These are phyloP conservation scores for Cyclargus thomasi DNA, from an alignment of 1,140 invertebrate genomes.

Conservation along the genomic window DNA sequence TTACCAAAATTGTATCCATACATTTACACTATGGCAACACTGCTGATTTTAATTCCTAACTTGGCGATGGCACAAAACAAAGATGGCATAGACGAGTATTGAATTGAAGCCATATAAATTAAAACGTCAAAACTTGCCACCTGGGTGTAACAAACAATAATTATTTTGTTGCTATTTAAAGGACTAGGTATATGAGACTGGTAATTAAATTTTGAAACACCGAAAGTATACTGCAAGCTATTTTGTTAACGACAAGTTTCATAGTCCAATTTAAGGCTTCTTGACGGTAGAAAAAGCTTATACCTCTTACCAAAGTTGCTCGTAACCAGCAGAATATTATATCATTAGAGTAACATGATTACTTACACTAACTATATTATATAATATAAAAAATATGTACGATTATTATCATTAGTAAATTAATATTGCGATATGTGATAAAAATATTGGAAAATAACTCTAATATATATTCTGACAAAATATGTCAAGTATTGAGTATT, in stretches of 20 bases:
- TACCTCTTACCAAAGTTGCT: background rate
- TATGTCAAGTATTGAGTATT: conserved; percentile 1
- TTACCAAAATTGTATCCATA: conserved; percentile 9
- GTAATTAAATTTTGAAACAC: background rate
- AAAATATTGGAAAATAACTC: conserved; percentile 16
- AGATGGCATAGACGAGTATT: conserved; percentile 11
- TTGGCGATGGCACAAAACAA: conserved; percentile 18
- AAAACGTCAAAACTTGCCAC: background rate
- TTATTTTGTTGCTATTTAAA: background rate
- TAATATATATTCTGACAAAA: conserved; percentile 11
- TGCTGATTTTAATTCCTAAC: conserved; percentile 4
- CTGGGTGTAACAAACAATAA: background rate
- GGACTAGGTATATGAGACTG: too few species aligned
- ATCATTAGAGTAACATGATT: conserved; percentile 5
- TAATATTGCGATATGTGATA: conserved; percentile 22
- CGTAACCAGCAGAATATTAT: background rate
- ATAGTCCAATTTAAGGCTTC: background rate
- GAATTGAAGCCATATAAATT: background rate
- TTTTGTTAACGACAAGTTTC: background rate
- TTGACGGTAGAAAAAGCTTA: background rate
- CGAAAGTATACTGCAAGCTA: background rate
- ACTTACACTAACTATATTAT: conserved; percentile 13
- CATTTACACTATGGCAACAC: conserved; percentile 15
- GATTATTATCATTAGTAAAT: conserved; percentile 18
- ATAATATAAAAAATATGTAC: conserved; percentile 19